Evolutionary conservation across 2,113 vertebrate species (phyloP), one percentile per base, ranked within the genome.

Genomic region (Hypocryptadius cinnamomeus): DNA sequence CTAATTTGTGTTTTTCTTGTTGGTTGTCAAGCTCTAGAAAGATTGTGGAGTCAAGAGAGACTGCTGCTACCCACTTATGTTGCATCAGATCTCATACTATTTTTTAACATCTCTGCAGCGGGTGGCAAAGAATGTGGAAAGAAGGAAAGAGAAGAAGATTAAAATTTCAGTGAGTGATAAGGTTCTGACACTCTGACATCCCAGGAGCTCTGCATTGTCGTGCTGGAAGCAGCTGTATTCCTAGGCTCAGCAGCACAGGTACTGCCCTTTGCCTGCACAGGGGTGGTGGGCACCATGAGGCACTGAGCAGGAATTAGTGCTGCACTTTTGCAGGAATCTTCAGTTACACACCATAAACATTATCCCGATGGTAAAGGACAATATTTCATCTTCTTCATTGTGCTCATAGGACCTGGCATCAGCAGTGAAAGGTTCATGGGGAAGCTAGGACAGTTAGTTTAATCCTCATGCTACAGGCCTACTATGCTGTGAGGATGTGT

Each of bases 41-140:
- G 77, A 90, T 31, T 72, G 53, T 93, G 80, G 88, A 96, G 73
- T 86, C 48, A 83, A 65, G 83, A 95, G 71, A 95, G 78, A 92
- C 48, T 90, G 77, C 89, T 92, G 83, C 92, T 94, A 88, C 89
- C 92, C 83, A 89, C 88, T 95, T 93, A 44, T 19, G 53, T 93
- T 88, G 39, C 80, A 90, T 90, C 94, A 92, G 40, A 89, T 84
- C 79, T 94, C 51, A 9, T 80, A 45, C 83, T 94, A n/a, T 90
- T 95, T 91, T 95, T 95, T 88, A 92, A 71, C 80, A 48, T 88
- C 51, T 59, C 45, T 79, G 42, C 47, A 57, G 69, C 40, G 82
- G 21, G 30, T 93, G 83, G 69, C 69, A 90, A 90, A 68, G 65
- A 60, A 60, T 57, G 61, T 27, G 47, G 66, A 60, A 44, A 68